Conservation (phyloP, 2,888 invertebrate genomes). For the Agrochola lota region DNA sequence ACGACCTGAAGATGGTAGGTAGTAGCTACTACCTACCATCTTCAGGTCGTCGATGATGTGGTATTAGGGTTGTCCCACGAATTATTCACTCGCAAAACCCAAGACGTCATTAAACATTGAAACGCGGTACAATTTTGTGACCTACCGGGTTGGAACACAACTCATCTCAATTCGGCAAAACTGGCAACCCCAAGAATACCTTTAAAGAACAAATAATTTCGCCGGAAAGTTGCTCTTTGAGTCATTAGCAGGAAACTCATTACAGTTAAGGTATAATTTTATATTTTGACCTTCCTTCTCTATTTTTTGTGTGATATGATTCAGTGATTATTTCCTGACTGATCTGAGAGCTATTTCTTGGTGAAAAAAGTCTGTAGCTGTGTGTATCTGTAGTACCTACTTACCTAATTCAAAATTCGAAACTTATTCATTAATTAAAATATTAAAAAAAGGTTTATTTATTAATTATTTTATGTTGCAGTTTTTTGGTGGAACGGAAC, state of each 20-base stretch:
- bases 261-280: conserved; percentile 35
- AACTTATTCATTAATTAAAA: too few species aligned
- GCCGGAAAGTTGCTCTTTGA: conserved; percentile 36
- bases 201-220: conserved; percentile 30
- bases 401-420: too few species aligned
- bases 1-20: too few species aligned
- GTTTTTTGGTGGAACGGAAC: too few species aligned
- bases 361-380: neutral
- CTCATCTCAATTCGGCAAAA: conserved; percentile 22
- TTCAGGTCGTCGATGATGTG: neutral
- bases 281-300: conserved; percentile 24
- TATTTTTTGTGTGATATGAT: conserved; percentile 42
- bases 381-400: too few species aligned
- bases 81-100: neutral
- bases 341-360: conserved; percentile 15
- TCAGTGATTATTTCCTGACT: conserved; percentile 47
- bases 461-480: too few species aligned
- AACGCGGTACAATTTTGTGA: neutral
- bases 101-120: neutral
- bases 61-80: conserved; percentile 2
- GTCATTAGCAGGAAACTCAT: conserved; percentile 55
- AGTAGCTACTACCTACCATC: too few species aligned
- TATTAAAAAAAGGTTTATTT: too few species aligned
- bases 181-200: conserved; percentile 26
- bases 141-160: neutral